A percentile compares a stretch with the other conserved stretches of the same genome.
Evolutionary conservation across 1,140 invertebrate species (phyloP).

Genomic region (Oedothorax gibbosus): DNA sequence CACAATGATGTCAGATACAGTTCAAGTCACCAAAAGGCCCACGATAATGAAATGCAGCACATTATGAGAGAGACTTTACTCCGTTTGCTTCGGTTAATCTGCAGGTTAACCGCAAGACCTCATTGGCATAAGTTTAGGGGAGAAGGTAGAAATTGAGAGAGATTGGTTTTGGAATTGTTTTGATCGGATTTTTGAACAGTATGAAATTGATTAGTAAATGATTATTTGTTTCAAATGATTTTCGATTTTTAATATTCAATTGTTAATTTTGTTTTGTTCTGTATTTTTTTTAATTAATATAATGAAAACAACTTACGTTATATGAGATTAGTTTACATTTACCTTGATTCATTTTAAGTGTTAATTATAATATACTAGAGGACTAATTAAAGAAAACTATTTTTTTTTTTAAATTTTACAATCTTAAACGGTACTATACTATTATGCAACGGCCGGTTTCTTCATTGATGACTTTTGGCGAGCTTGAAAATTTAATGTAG

Average conservation of each 20-base stretch:
- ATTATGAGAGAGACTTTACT: conserved; percentile 46
- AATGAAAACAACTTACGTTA: too few species aligned
- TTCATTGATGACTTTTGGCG: too few species aligned
- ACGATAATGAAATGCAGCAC: conserved; percentile 61
- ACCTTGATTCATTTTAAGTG: too few species aligned
- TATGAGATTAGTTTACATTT: too few species aligned
- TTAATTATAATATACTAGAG: too few species aligned
- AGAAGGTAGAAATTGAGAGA: neutral
- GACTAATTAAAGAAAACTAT: too few species aligned
- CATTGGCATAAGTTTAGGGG: neutral
- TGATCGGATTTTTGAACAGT: neutral
- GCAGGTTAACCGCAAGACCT: conserved; percentile 53
- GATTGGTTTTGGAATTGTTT: neutral
- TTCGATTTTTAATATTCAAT: neutral
- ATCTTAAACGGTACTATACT: too few species aligned
- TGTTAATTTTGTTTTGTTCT: neutral
- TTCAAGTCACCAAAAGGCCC: conserved; percentile 35
- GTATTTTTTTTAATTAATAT: too few species aligned
- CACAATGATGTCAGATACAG: neutral
- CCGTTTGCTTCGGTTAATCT: conserved; percentile 54
- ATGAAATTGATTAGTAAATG: neutral
- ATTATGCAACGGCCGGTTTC: too few species aligned
- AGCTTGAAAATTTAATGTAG: too few species aligned
- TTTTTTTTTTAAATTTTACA: too few species aligned
- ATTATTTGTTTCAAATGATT: neutral